Evolutionary conservation across 2,888 invertebrate genomes (phyloP), one percentile per base, ranked within the genome.

Genomic region (Andrena praecox): DNA sequence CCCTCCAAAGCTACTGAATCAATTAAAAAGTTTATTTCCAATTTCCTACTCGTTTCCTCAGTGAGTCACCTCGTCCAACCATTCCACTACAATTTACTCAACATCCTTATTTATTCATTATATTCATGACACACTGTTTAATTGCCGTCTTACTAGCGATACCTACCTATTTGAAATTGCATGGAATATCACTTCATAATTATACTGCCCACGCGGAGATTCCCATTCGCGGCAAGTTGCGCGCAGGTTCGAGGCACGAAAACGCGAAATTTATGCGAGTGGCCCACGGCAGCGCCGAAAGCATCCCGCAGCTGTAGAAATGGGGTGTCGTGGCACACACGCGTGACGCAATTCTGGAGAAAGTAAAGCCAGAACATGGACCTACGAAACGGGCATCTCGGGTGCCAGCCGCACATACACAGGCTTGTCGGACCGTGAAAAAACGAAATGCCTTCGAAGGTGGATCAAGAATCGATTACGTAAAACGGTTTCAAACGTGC

Each of bases 281-380:
- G 73, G 29, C 48, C 42, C 10, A 64, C 60, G 67, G 29, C 69
- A 52, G 33, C 20, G 59, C 64, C 54, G 35, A 59, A 82, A 71
- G 72, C 68, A 69, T 72, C 71, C 76, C 82, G 64, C 35, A 62
- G 70, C 66, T 67, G 75, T 75, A 63, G 75, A 50, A 67, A 84
- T 77, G 84, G 84, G 83, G 83, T 83, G 83, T 52, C 77, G 33
- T 59, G 72, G 73, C 42, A 24, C 69, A 70, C 64, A 67, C 64
- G 62, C 62, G 63, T 89, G 86, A 85, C 76, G 89, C 72, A 87
- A 89, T 87, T 67, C 63, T 67, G 86, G 88, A 89, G 88, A 89
- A 89, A 89, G 88, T 82, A 76, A 64, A 66, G 64, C 50, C 78
- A 68, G 77, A 75, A 59, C 77, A 68, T 62, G 82, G 71, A 67